Evolutionary conservation across 2,888 invertebrate species (phyloP).

Genomic region (Cyaniris semiargus): DNA sequence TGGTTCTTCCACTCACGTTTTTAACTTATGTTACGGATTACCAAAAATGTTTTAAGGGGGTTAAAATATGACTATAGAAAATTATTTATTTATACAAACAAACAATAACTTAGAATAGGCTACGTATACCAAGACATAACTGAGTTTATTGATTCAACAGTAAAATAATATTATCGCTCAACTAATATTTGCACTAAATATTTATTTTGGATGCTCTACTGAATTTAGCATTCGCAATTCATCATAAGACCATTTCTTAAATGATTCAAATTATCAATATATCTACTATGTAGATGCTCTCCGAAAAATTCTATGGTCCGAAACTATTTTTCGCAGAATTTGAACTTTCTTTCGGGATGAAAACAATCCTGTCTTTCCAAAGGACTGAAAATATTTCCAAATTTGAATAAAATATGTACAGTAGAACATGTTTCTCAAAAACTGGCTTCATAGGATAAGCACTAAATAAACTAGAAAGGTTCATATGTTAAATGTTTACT

Average conservation of each 20-base stretch:
- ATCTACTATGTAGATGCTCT: too few species aligned
- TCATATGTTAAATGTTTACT: not conserved
- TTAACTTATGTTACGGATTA: too few species aligned
- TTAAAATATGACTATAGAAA: too few species aligned
- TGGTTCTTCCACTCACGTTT: too few species aligned
- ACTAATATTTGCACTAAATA: slow-evolving; percentile 3
- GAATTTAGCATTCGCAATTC: not conserved
- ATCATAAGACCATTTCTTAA: not conserved
- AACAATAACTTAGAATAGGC: not conserved
- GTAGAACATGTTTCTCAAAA: too few species aligned
- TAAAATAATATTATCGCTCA: not conserved
- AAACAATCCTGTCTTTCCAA: too few species aligned
- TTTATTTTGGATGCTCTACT: not conserved
- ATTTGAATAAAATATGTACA: too few species aligned
- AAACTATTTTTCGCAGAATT: too few species aligned
- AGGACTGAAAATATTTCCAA: too few species aligned
- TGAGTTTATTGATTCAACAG: not conserved
- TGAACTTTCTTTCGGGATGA: too few species aligned
- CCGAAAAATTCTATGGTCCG: too few species aligned
- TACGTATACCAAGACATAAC: not conserved
- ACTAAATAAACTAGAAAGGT: not conserved
- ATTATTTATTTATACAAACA: not conserved
- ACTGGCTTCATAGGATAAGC: not conserved
- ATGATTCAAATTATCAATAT: not conserved
- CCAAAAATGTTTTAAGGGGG: too few species aligned